Conservation (phyloP, 2,888 invertebrate genomes). For the Cosmia pyralina region DNA sequence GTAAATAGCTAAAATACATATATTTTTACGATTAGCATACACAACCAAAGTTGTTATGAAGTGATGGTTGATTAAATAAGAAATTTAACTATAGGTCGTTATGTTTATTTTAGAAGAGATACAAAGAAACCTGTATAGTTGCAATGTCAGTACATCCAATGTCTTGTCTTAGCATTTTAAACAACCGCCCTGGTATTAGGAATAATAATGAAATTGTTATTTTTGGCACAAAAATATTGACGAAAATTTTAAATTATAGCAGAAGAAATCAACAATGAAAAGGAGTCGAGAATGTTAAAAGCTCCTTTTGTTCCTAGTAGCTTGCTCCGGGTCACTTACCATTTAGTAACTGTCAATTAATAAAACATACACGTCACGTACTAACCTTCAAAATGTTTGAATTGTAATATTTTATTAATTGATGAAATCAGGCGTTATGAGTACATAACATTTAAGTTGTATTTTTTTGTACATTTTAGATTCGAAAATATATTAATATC, state of each 20-base stretch:
- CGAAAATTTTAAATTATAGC: slow-evolving; percentile 63
- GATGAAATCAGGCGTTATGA: slow-evolving; percentile 88
- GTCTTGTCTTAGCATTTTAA: slow-evolving; percentile 85
- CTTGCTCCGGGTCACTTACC: slow-evolving; percentile 81
- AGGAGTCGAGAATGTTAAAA: slow-evolving; percentile 76
- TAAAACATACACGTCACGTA: slow-evolving; percentile 76
- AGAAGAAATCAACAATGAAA: slow-evolving; percentile 69
- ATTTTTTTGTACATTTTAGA: slow-evolving; percentile 94
- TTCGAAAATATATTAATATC: slow-evolving; percentile 93
- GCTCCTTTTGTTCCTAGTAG: slow-evolving; percentile 87
- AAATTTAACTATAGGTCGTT: slow-evolving; percentile 88
- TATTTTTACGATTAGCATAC: slow-evolving; percentile 91
- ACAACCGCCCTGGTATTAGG: slow-evolving; percentile 89
- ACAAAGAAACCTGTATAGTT: slow-evolving; percentile 81
- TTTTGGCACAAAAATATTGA: slow-evolving; percentile 80
- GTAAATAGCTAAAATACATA: slow-evolving; percentile 89
- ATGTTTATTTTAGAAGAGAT: slow-evolving; percentile 87
- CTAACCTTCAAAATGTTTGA: slow-evolving; percentile 79
- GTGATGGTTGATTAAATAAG: slow-evolving; percentile 90
- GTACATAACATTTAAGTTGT: slow-evolving; percentile 93
- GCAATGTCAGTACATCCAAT: slow-evolving; percentile 81
- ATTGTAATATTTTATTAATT: slow-evolving; percentile 82
- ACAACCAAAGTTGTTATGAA: slow-evolving; percentile 91
- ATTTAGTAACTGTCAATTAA: slow-evolving; percentile 87
- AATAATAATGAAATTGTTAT: slow-evolving; percentile 86